Conservation (phyloP, 2,113 vertebrate species). For the Paedocypris sp. region DNA sequence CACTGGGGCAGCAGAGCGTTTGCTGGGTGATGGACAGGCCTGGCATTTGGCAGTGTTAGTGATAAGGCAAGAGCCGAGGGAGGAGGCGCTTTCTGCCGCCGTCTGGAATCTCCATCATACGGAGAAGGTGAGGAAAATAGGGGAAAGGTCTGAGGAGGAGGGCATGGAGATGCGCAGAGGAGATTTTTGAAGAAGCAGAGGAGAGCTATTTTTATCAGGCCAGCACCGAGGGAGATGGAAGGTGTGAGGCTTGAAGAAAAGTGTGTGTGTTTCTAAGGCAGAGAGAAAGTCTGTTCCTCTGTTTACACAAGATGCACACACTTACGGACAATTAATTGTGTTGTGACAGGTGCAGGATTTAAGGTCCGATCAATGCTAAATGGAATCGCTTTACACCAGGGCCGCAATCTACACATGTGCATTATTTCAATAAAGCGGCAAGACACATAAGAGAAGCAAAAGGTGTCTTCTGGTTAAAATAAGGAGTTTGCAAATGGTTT, state of each 20-base stretch:
- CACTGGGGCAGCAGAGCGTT: not conserved
- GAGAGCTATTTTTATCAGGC: constrained; percentile 57
- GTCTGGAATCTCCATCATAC: not conserved
- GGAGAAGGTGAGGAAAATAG: not conserved
- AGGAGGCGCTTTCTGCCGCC: constrained; percentile 1
- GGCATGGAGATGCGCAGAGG: not conserved
- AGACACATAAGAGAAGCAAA: too few species aligned
- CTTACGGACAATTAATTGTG: not conserved
- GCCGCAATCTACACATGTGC: too few species aligned
- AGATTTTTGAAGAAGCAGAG: constrained; percentile 38
- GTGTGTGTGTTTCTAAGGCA: not conserved
- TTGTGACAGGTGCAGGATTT: not conserved
- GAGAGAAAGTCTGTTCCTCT: not conserved
- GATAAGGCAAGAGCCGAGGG: constrained; percentile 30
- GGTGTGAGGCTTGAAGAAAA: not conserved
- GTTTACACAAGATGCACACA: not conserved
- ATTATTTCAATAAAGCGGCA: too few species aligned
- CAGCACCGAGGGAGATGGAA: constrained; percentile 37
- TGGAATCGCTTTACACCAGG: too few species aligned
- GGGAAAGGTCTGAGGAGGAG: not conserved
- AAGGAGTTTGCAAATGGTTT: too few species aligned
- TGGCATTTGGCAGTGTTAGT: constrained; percentile 35
- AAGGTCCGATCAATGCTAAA: too few species aligned
- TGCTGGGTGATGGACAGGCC: constrained; percentile 27
- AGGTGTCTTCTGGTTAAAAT: too few species aligned